Base-by-base conservation (phyloP, 2,113 vertebrate species). In the Peromyscus maniculatus region DNA sequence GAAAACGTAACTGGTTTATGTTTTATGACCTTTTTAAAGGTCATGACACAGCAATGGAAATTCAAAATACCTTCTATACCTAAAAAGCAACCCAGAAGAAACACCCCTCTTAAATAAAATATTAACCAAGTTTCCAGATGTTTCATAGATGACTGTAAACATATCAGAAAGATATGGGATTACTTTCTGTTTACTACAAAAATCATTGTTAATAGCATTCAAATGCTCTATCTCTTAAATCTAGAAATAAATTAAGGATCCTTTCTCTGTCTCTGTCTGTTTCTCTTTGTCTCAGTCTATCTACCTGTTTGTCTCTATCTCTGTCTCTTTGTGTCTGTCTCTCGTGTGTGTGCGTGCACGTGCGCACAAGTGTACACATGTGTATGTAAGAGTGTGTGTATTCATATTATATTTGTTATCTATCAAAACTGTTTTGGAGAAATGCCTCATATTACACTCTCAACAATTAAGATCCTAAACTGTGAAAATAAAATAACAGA, bases 101-200 rank as follows among this genome's bases (percentile, higher is more conserved):
- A 71, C 24, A 24, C 36, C 43, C 22, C 33, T 79, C 77, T 95
- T 15, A 89, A 75, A 94, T 6, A 87, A 97, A 92, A 93, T 11
- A 55, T 69, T 62, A 84, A 72, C 31, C 92, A 89, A 91, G 93
- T 71, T 74, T 13, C n/a, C 95, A 94, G 62, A 4, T 91, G 36
- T 36, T 96, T 91, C n/a, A 91, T 4, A 78, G 39, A 21, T 64
- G 21, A 74, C 15, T 82, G 3, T 46, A 83, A 89, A 21, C 62
- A 79, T 78, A 16, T 2, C 11, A 82, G 46, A 49, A 88, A 82
- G 1, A 93, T 9, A 9, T 87, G 22, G 8, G 7, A 52, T 80
- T 96, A 91, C 49, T 11, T 22, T 74, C 87, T 59, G 7, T 91
- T 87, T 83, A 69, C 82, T 90, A 95, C 86, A 26, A 71, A 91